Evolutionary conservation across 2,888 invertebrate genomes (phyloP), one percentile per base, ranked within the genome.

Genomic region (Dinocampus coccinellae): DNA sequence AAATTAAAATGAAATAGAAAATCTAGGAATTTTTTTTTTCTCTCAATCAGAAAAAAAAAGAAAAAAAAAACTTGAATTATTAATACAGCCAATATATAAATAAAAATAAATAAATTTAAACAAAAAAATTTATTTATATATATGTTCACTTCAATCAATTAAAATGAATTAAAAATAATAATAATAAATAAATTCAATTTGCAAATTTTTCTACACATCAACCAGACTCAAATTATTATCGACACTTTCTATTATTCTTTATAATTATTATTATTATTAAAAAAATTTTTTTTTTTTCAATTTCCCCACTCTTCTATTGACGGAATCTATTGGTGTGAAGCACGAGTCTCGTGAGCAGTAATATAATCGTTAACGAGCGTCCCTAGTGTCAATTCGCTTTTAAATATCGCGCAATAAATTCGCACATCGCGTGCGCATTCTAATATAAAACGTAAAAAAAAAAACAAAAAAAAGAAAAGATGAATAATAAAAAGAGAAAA

Each of bases 401-500:
- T 66, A 62, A 71, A 67, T 71, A 66, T 61, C 66, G 26, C 42
- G 66, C 71, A 61, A 71, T 71, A 71, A 71, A 71, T 71, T 71
- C 55, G 62, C 62, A 66, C 57, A 66, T 71, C 61, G 71, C 71
- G 66, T 71, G 70, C 29, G 55, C 39, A 34, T 66, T 55, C 60
- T 55, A 62, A 39, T 62, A 61, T 70, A 61, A 65, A 65, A 52
- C 47, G 33, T 33, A 57, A 34, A n/a, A 55, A 20, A n/a, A 2
- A 13, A 42, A 42, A n/a, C 13, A 42, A 42, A 42, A 42, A 42
- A 3, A 10, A 36, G 4, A 11, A 36, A 42, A 16, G n/a, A n/a
- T 13, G n/a, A 42, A 42, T n/a, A 42, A n/a, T n/a, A n/a, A 16
- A 47, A 47, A 1, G n/a, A n/a, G n/a, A 16, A 47, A n/a, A 16